Base-by-base conservation (phyloP, 2,888 invertebrate genomes). In the Philaethria dido region DNA sequence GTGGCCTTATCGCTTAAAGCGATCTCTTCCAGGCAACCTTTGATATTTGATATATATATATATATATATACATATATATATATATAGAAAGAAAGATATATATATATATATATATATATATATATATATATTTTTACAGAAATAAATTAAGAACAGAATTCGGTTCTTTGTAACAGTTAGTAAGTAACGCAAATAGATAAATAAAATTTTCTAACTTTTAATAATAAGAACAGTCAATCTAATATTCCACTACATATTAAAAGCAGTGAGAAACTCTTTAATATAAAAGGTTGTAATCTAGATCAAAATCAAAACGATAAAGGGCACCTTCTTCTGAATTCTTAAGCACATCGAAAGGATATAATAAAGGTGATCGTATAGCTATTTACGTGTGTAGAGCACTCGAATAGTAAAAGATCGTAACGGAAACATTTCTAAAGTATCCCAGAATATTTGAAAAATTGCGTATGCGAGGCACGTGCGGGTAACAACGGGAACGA, bases 351-450 rank as follows among this genome's bases (percentile, higher is more conserved):
- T 79, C 79, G 70, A 77, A 81, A 78, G 80, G 79, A 78, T 79
- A 74, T 79, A 84, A 83, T 84, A 82, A 84, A 82, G 82, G 81
- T 77, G 84, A 82, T 85, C 81, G 81, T 83, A 83, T 85, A 84
- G 82, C 83, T 86, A 84, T 87, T 86, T 87, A 87, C 84, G 86
- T 85, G 84, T 85, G 85, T 86, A 85, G 83, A 85, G 83, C 83
- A 82, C 86, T 88, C 82, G 81, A 79, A 80, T 82, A 84, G 85
- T 81, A 82, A 87, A 88, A 88, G 86, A 88, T 86, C 87, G 85
- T 84, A 88, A 87, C 84, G 87, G 87, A 87, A 89, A 88, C 88
- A 86, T 89, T 89, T 89, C 81, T 82, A 85, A 86, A 89, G 89
- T 89, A 89, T 88, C 85, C 85, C 81, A 73, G 83, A 84, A 84